Evolutionary conservation across 2,113 vertebrate genomes (phyloP).

Genomic region (Athene noctua): DNA sequence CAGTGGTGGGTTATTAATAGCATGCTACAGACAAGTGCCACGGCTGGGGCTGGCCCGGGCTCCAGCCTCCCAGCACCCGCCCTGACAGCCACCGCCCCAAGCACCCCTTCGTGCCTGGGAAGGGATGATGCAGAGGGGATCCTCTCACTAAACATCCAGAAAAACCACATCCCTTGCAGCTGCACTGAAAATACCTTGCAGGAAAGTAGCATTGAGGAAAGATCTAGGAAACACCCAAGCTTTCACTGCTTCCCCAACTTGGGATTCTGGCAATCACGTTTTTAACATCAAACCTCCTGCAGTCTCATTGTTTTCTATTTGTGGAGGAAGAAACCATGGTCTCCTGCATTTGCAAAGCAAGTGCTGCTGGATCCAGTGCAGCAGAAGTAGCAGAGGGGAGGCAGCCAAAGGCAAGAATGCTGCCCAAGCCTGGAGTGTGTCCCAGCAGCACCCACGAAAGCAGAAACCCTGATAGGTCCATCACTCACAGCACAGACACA

Average conservation of each 20-base stretch:
- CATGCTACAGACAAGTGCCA: neutral
- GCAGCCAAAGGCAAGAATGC: neutral
- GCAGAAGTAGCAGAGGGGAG: neutral
- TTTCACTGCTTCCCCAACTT: neutral
- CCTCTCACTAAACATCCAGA: accelerated
- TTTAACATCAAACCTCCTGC: neutral
- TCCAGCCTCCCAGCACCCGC: neutral
- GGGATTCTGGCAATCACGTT: neutral
- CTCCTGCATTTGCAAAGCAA: neutral
- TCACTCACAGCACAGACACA: neutral
- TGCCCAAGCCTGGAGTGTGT: neutral
- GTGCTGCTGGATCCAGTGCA: accelerated
- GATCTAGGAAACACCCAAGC: neutral
- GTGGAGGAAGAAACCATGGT: neutral
- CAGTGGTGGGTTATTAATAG: conserved; percentile 6
- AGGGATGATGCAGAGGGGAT: neutral
- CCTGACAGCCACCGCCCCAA: neutral
- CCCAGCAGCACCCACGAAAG: neutral
- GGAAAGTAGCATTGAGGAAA: neutral
- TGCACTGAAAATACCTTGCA: neutral
- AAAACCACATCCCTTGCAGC: accelerated
- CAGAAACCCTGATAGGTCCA: neutral
- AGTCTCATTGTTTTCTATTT: accelerated
- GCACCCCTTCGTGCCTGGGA: neutral
- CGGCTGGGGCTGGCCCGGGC: neutral